A percentile compares a stretch with the other conserved stretches of the same genome.
These are phyloP conservation scores for Xenopus laevis DNA, from an alignment of 2,113 vertebrate species.

Conservation along the genomic window DNA sequence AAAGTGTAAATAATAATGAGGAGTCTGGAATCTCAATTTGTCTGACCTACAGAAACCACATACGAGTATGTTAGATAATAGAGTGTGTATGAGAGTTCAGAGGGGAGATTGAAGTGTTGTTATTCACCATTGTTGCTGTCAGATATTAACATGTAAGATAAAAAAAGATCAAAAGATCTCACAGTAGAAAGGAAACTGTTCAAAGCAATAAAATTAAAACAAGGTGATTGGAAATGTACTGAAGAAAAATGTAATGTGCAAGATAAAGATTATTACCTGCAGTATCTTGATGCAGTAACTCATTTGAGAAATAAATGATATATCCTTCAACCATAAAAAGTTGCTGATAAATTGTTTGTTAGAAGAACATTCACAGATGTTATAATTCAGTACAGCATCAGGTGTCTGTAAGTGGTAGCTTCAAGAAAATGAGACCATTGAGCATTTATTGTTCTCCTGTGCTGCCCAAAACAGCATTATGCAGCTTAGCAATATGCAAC, in stretches of 20 bases:
- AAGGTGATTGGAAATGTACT: slow-evolving; percentile 33
- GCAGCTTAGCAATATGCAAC: slow-evolving; percentile 6
- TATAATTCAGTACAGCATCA: slow-evolving; percentile 36
- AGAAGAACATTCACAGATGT: slow-evolving; percentile 14
- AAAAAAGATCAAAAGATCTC: slow-evolving; percentile 15
- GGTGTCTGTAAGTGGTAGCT: slow-evolving; percentile 14
- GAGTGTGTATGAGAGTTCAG: slow-evolving; percentile 1
- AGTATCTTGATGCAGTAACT: slow-evolving; percentile 27
- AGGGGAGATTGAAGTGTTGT: slow-evolving; percentile 20
- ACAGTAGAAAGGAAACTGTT: slow-evolving; percentile 25
- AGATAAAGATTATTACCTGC: slow-evolving; percentile 28
- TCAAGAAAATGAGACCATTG: slow-evolving; percentile 30
- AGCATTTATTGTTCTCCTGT: slow-evolving; percentile 34
- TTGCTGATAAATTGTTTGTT: slow-evolving; percentile 36
- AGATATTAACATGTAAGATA: slow-evolving; percentile 2
- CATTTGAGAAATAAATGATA: slow-evolving; percentile 41
- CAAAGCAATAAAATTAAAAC: slow-evolving; percentile 37
- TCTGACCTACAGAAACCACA: slow-evolving; percentile 15
- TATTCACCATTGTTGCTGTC: slow-evolving; percentile 23
- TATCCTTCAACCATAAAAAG: slow-evolving; percentile 24
- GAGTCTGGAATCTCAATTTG: slow-evolving; percentile 6
- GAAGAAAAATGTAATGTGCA: slow-evolving; percentile 23
- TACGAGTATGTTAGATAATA: slow-evolving; percentile 12
- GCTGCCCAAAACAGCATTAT: slow-evolving; percentile 19
- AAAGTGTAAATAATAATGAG: slow-evolving; percentile 6